Evolutionary conservation across 2,888 invertebrate species (phyloP).

Genomic region (Lacanobia wlatinum): DNA sequence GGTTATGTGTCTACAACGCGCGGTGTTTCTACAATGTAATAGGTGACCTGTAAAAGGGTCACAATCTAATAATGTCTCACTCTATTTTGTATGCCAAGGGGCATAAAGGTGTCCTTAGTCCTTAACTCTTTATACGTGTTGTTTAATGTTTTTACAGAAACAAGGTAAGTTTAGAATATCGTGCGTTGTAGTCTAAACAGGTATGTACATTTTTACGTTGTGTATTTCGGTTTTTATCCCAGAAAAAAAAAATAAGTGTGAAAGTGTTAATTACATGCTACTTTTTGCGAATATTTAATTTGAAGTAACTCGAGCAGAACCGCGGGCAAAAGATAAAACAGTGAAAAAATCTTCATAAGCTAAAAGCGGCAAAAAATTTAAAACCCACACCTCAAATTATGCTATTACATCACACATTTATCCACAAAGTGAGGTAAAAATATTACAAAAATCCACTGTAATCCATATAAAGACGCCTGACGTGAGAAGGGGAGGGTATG

Average conservation of each 20-base stretch:
- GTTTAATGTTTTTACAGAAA: background rate
- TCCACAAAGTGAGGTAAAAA: conserved; percentile 15
- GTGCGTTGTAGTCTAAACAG: background rate
- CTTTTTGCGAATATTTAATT: no score
- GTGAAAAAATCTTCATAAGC: background rate
- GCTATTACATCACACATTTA: conserved; percentile 7
- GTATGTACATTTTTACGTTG: background rate
- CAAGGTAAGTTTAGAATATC: background rate
- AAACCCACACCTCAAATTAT: background rate
- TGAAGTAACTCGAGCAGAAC: no score
- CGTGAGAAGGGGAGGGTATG: conserved; percentile 10
- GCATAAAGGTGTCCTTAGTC: conserved; percentile 6
- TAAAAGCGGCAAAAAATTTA: background rate
- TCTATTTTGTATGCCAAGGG: conserved; percentile 32
- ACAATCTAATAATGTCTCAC: conserved; percentile 47
- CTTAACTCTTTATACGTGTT: background rate
- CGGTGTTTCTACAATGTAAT: conserved; percentile 23
- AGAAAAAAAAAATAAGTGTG: no score
- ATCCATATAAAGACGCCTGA: conserved; percentile 8
- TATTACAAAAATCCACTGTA: conserved; percentile 19
- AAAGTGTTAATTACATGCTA: no score
- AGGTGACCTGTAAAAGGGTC: conserved; percentile 41
- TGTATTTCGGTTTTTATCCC: background rate
- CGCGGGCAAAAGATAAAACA: no score
- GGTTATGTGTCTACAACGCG: conserved; percentile 11